Percentiles rank a stretch among this genome's conserved stretches.
These are phyloP conservation scores for Tachina grossa DNA, from an alignment of 2,888 invertebrate species.

Conservation along the genomic window DNA sequence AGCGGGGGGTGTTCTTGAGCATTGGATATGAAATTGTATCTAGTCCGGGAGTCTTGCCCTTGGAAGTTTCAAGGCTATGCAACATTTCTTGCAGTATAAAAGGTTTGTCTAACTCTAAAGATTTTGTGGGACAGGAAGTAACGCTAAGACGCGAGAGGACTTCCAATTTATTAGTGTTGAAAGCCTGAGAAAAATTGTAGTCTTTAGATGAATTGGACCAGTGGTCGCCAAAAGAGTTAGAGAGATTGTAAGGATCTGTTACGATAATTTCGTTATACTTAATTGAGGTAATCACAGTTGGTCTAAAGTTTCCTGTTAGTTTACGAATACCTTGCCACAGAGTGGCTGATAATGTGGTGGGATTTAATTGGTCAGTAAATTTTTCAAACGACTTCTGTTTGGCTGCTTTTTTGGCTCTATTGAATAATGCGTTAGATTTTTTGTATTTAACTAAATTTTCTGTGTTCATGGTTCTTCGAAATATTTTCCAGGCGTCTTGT, in stretches of 20 bases:
- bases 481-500: neutral
- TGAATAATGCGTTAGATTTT: conserved; percentile 10
- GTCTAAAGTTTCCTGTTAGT: neutral
- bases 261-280: neutral
- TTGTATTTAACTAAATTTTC: neutral
- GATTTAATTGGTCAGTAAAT: neutral
- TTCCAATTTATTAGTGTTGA: no score
- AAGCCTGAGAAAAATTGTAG: neutral
- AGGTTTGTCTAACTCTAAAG: neutral
- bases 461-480: neutral
- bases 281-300: neutral
- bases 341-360: neutral
- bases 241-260: neutral
- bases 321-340: neutral
- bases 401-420: conserved; percentile 7
- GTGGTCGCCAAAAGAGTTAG: neutral
- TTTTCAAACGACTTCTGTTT: neutral
- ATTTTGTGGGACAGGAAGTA: no score
- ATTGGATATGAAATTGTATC: conserved; percentile 40
- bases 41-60: conserved; percentile 9
- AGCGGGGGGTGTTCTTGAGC: neutral
- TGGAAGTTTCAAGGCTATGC: neutral
- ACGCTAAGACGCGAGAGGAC: no score
- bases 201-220: neutral
- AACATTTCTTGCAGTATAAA: neutral